Conservation (phyloP, 2,797 vertebrate genomes). For the Acanthis flammea region DNA sequence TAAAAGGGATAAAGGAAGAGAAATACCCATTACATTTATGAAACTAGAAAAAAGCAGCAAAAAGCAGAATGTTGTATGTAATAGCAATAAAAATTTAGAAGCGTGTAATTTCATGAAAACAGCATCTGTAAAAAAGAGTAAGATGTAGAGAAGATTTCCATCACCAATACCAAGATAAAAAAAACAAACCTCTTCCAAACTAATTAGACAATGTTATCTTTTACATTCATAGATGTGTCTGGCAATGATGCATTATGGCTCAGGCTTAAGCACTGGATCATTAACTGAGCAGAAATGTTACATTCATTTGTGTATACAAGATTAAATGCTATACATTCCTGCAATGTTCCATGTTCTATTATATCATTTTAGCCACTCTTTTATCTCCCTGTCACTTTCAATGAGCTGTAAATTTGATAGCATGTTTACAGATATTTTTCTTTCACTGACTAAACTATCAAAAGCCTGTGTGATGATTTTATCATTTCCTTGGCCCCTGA, state of each 20-base stretch:
- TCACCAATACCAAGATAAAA: neutral
- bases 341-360: neutral
- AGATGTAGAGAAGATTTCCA: neutral
- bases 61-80: neutral
- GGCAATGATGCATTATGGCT: neutral
- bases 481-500: neutral
- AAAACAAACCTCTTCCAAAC: neutral
- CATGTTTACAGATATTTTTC: conserved; percentile 45
- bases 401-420: conserved; percentile 52
- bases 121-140: neutral
- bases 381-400: conserved; percentile 45
- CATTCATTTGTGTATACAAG: neutral
- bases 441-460: conserved; percentile 28
- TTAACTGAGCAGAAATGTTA: conserved; percentile 28
- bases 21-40: neutral
- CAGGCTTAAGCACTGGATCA: conserved; percentile 9
- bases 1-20: neutral
- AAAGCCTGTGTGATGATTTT: neutral
- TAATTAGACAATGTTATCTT: neutral
- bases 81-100: neutral
- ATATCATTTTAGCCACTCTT: neutral
- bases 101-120: neutral
- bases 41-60: conserved; percentile 18
- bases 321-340: conserved; percentile 5
- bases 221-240: neutral